A percentile compares a stretch with the other conserved stretches of the same genome.
Evolutionary conservation across 37 sponge, comb jelly and placozoan genomes (phyloP).

Genomic region (Bolinopsis microptera): DNA sequence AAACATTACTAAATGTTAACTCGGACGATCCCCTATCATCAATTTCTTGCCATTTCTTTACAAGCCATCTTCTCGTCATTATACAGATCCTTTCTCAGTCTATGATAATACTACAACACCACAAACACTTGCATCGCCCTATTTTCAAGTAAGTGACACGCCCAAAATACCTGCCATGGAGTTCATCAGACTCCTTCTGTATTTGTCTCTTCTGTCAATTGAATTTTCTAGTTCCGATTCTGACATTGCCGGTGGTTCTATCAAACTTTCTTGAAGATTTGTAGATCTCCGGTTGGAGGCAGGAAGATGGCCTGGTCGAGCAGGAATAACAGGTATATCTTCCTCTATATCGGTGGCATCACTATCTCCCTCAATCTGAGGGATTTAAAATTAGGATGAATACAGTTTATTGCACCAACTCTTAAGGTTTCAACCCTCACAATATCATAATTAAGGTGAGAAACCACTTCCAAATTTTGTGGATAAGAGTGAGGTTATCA

Average conservation of each 20-base stretch:
- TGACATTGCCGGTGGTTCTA: neutral
- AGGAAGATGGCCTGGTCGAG: neutral
- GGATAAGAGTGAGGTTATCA: too few species aligned
- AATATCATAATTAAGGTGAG: too few species aligned
- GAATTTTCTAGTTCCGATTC: conserved; percentile 23
- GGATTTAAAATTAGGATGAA: too few species aligned
- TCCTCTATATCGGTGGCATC: neutral
- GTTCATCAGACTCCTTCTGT: neutral
- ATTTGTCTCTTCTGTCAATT: neutral
- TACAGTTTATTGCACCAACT: too few species aligned
- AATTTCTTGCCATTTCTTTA: neutral
- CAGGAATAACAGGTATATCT: neutral
- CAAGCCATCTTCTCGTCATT: neutral
- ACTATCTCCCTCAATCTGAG: too few species aligned
- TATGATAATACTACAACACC: neutral
- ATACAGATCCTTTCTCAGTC: neutral
- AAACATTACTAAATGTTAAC: neutral
- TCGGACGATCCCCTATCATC: too few species aligned
- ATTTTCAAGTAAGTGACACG: too few species aligned
- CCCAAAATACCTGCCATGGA: neutral
- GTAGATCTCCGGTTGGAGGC: neutral
- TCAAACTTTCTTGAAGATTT: neutral
- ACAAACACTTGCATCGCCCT: neutral
- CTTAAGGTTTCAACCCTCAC: too few species aligned
- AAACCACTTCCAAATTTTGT: too few species aligned